Conservation (phyloP, 2,888 invertebrate genomes). For the Cartodere bifasciata region DNA sequence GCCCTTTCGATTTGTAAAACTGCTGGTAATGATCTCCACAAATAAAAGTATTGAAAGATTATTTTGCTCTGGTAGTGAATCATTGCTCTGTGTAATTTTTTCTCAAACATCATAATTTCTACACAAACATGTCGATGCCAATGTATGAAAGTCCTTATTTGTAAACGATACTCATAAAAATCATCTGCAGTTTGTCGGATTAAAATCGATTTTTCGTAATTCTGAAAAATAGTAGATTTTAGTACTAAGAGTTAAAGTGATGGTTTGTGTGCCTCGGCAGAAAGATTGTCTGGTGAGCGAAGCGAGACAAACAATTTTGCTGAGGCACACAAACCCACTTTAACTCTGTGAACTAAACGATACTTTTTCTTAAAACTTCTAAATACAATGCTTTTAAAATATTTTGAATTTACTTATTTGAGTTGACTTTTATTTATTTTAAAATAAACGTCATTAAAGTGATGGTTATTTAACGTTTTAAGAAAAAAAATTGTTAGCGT, state of each 20-base stretch:
- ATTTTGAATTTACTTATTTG: too few species aligned
- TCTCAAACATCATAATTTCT: constrained; percentile 21
- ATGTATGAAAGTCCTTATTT: constrained; percentile 24
- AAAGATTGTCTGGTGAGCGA: too few species aligned
- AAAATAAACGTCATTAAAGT: too few species aligned
- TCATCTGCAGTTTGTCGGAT: constrained; percentile 60
- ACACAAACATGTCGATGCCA: constrained; percentile 25
- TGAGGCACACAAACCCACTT: too few species aligned
- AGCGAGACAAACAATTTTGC: too few species aligned
- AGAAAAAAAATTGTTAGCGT: too few species aligned
- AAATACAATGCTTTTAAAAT: too few species aligned
- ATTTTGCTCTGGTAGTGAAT: constrained; percentile 40
- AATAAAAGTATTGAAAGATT: constrained; percentile 35
- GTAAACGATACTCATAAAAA: constrained; percentile 45
- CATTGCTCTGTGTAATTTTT: constrained; percentile 30
- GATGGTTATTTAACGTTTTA: too few species aligned
- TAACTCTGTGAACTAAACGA: too few species aligned
- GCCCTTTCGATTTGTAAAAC: constrained; percentile 50
- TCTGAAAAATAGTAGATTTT: constrained; percentile 28
- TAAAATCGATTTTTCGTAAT: constrained; percentile 35
- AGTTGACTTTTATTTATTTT: too few species aligned
- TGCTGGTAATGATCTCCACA: constrained; percentile 53
- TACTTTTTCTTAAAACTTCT: too few species aligned
- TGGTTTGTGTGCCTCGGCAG: too few species aligned
- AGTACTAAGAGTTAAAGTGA: neutral